Evolutionary conservation across 1,140 invertebrate genomes (phyloP), one percentile per base, ranked within the genome.

Genomic region (Maniola jurtina): DNA sequence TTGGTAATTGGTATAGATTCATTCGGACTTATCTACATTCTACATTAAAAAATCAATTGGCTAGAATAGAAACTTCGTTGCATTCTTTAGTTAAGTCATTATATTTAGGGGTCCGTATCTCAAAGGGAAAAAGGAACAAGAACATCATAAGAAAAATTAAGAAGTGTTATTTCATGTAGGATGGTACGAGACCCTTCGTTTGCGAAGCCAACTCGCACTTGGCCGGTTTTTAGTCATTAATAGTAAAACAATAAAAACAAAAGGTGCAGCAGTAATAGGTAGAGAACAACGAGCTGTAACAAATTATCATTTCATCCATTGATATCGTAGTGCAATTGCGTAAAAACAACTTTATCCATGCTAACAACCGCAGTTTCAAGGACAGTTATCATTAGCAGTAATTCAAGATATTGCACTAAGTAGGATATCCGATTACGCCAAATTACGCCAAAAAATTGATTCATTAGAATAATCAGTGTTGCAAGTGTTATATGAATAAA

Each of bases 341-440:
- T 50, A 50, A 50, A 45, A 5, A 45, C 42, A 40, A 7, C 7
- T 11, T 11, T 45, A n/a, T n/a, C 9, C n/a, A n/a, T 15, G 48
- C 16, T 6, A 16, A 16, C 16, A 16, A 16, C 5, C 14, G 15
- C 11, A 15, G 16, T 50, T 16, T 50, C 48, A 50, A 50, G 48
- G 14, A 9, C 48, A 16, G 16, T 16, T 50, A 50, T 50, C 16
- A 50, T 25, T 16, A 50, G 16, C 16, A 50, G 48, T 16, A 50
- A 16, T 50, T 50, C 14, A 8, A 11, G 48, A 16, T 50, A 50
- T 50, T 50, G 14, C 48, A 16, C 16, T 16, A 2, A 50, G 7
- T 16, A 50, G 48, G 16, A 50, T 50, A 50, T 25, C 48, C 48
- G 48, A 50, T 50, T 50, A 50, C 48, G 16, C 48, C 48, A 16